phyloP scores from a whole-genome alignment of 2,888 invertebrate genomes.

The Automeris io region DNA sequence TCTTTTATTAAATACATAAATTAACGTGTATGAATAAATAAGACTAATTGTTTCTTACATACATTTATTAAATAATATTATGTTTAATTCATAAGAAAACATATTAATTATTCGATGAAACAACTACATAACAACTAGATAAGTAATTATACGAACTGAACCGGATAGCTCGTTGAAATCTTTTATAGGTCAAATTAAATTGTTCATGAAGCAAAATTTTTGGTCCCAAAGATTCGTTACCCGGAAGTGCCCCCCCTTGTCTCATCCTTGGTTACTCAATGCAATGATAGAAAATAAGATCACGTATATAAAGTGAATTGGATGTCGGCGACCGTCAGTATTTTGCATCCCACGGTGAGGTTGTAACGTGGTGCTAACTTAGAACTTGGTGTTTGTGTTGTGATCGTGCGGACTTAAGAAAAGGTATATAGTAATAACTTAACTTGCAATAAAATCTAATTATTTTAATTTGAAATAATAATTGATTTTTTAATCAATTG shows the following conservation, averaged over 20 bases:
- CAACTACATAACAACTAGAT: too few species aligned
- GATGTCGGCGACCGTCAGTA: constrained; percentile 1
- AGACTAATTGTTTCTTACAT: too few species aligned
- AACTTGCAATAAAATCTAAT: too few species aligned
- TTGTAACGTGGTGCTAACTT: constrained; percentile 1
- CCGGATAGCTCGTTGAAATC: constrained; percentile 2
- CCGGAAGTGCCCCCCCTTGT: constrained; percentile 29
- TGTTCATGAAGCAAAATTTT: background rate
- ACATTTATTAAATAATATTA: too few species aligned
- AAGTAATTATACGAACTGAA: too few species aligned
- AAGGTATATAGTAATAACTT: background rate
- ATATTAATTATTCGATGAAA: too few species aligned
- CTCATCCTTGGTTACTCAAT: constrained; percentile 27
- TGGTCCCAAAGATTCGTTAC: constrained; percentile 12
- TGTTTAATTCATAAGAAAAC: background rate
- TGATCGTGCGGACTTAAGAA: background rate
- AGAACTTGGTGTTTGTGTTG: background rate
- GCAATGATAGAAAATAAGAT: constrained; percentile 30
- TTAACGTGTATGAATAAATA: too few species aligned
- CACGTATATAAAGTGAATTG: constrained; percentile 36
- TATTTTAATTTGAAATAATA: too few species aligned
- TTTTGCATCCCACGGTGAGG: constrained; percentile 18
- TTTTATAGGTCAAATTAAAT: background rate
- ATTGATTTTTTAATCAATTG: too few species aligned
- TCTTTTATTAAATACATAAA: too few species aligned